Conservation (phyloP, 2,888 invertebrate species). For the Agriopis leucophaearia region DNA sequence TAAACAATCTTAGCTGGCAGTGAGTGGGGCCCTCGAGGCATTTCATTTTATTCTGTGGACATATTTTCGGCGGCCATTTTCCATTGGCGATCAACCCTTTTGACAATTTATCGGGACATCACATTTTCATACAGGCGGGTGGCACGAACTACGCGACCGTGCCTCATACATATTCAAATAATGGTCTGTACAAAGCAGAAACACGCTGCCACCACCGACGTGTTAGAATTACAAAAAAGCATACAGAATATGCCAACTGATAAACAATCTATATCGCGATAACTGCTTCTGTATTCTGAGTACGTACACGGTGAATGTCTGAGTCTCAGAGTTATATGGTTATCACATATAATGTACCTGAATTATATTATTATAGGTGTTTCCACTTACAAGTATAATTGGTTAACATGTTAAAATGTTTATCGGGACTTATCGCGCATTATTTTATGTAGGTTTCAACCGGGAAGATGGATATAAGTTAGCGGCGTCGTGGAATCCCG, state of each 20-base stretch:
- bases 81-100: constrained; percentile 81
- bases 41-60: constrained; percentile 66
- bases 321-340: constrained; percentile 15
- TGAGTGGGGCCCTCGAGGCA: constrained; percentile 60
- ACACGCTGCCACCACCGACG: constrained; percentile 73
- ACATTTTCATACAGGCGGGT: constrained; percentile 81
- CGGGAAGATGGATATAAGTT: no score
- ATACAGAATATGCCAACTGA: constrained; percentile 64
- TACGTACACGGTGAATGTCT: constrained; percentile 19
- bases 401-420: no score
- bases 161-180: constrained; percentile 84
- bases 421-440: no score
- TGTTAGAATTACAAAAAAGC: constrained; percentile 80
- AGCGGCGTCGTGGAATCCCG: no score
- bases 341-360: neutral
- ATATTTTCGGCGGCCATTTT: constrained; percentile 74
- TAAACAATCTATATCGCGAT: constrained; percentile 68
- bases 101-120: constrained; percentile 85
- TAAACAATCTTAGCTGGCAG: constrained; percentile 63
- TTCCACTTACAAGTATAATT: constrained; percentile 10
- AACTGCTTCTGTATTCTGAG: constrained; percentile 35
- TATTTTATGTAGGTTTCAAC: no score
- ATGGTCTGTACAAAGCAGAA: constrained; percentile 79
- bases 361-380: neutral
- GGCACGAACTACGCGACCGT: constrained; percentile 70